A percentile compares a stretch with the other conserved stretches of the same genome.
Evolutionary conservation across 2,113 vertebrate species (phyloP).

Genomic region (Stomatorhinus ivindoensis): DNA sequence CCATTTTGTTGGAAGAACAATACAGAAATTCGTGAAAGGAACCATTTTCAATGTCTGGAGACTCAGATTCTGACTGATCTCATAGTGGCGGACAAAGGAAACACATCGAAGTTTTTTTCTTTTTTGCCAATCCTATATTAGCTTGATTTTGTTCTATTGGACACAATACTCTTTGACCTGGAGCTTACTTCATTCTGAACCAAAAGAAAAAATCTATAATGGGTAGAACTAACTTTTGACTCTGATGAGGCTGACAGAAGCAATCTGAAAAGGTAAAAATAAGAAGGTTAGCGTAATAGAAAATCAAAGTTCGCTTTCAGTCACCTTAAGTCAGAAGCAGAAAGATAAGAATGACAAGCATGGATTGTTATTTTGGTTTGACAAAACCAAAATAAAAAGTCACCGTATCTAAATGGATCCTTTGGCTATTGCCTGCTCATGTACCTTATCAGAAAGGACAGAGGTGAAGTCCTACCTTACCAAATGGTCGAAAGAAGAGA

Average conservation of each 20-base stretch:
- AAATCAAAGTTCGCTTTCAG: not conserved
- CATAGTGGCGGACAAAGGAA: not conserved
- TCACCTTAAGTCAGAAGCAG: not conserved
- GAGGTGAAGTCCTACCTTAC: not conserved
- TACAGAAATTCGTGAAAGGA: not conserved
- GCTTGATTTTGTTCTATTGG: not conserved
- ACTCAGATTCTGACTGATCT: not conserved
- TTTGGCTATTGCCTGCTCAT: not conserved
- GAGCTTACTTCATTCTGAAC: not conserved
- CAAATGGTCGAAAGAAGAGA: not conserved
- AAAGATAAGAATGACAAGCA: not conserved
- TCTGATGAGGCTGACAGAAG: not conserved
- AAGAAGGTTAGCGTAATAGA: not conserved
- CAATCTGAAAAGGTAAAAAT: not conserved
- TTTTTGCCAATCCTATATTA: not conserved
- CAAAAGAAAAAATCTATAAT: not conserved
- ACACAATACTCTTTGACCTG: not conserved
- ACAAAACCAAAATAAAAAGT: not conserved
- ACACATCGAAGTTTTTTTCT: not conserved
- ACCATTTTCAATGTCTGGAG: not conserved
- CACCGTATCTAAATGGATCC: not conserved
- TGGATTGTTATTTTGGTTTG: not conserved
- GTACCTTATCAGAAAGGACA: not conserved
- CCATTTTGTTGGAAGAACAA: not conserved
- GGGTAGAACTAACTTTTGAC: not conserved